Evolutionary conservation across 2,797 vertebrate genomes (phyloP), one percentile per base, ranked within the genome.

Genomic region (Phaenicophaeus curvirostris): DNA sequence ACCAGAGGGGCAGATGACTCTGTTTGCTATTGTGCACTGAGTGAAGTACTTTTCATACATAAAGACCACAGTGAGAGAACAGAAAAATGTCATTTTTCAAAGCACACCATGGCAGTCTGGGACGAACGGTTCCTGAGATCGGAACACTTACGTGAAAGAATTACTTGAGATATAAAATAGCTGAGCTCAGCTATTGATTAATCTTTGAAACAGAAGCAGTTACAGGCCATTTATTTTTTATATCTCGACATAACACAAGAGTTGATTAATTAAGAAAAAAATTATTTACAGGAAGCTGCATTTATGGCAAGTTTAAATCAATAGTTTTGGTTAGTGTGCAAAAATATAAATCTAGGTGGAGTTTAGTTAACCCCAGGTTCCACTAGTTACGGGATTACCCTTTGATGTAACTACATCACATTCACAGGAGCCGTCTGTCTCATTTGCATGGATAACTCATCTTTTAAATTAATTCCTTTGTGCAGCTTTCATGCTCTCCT

Each of bases 221-320:
- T 88, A 65, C 82, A 51, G 54, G 27, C 51, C 80, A 90, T 80
- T 65, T 86, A 80, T 93, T 82, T 81, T 42, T 91, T 65, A 58
- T 42, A 25, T 5, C 7, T 33, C 67, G 79, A 58, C 50, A 80
- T 35, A 65, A 85, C 80, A 74, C 62, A 88, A 66, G 50, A 91
- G 84, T 61, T 71, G 50, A 80, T 87, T 80, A 85, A 94, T 96
- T 87, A 93, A 66, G 76, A 69, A 55, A 78, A 71, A 61, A 66
- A 57, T 44, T 54, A 80, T 82, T 89, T 92, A 77, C 68, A 85
- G 85, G 67, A 89, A 39, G 50, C 46, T 31, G 25, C 73, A 11
- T 80, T 80, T 63, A 54, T 71, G 69, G 58, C 3, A 35, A 73
- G 33, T 46, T 85, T 77, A 77, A 95, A 91, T 85, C 75, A 42